Evolutionary conservation across 1,140 invertebrate species (phyloP).

Genomic region (Gonatopus flavifemur): DNA sequence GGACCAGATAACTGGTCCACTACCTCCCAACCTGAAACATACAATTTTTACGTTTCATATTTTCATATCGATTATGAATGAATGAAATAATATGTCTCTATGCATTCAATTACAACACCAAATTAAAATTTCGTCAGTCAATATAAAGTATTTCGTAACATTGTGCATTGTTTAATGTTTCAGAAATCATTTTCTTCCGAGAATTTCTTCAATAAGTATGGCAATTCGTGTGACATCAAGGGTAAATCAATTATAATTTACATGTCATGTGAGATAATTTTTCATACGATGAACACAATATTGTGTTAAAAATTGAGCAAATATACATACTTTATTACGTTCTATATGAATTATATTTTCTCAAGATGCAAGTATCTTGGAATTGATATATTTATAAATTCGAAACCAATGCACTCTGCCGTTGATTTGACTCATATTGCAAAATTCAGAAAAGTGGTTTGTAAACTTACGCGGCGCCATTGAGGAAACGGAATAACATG

Average conservation of each 20-base stretch:
- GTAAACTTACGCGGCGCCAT: constrained; percentile 85
- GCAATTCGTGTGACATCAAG: no score
- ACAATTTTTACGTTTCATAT: constrained; percentile 8
- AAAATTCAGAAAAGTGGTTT: constrained; percentile 5
- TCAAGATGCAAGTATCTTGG: no score
- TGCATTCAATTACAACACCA: background rate
- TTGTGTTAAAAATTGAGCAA: no score
- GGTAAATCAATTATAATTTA: no score
- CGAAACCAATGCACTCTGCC: background rate
- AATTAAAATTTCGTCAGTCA: background rate
- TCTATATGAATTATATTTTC: no score
- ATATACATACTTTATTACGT: no score
- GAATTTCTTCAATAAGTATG: no score
- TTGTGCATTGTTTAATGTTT: background rate
- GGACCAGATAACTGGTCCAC: constrained; percentile 92
- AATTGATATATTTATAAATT: background rate
- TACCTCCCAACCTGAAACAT: constrained; percentile 80
- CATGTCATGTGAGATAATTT: no score
- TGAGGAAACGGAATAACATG: constrained; percentile 86
- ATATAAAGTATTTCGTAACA: background rate
- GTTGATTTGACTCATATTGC: background rate
- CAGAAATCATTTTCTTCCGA: no score
- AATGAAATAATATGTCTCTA: no score
- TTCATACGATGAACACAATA: no score
- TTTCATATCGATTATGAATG: background rate